Evolutionary conservation across 1,140 invertebrate genomes (phyloP).

Genomic region (Monomorium pharaonis): DNA sequence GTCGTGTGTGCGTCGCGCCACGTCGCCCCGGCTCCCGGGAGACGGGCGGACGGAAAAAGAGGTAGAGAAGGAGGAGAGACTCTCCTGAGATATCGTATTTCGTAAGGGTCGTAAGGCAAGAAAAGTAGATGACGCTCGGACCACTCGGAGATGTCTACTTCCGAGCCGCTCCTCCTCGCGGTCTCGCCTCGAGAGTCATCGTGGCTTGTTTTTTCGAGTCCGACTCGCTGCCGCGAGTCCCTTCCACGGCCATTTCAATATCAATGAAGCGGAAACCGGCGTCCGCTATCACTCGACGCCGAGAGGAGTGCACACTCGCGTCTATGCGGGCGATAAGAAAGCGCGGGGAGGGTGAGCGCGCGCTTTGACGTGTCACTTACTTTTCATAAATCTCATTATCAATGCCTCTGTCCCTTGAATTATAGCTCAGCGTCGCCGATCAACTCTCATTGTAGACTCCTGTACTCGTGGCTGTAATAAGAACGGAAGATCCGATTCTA

Average conservation of each 20-base stretch:
- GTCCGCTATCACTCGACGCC: slow-evolving; percentile 41
- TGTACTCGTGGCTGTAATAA: neutral
- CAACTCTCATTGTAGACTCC: neutral
- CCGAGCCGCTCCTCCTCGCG: slow-evolving; percentile 55
- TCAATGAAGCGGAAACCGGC: slow-evolving; percentile 62
- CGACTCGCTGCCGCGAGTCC: slow-evolving; percentile 36
- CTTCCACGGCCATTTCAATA: slow-evolving; percentile 66
- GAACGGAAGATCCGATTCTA: neutral
- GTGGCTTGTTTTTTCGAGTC: slow-evolving; percentile 68
- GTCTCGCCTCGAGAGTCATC: slow-evolving; percentile 63
- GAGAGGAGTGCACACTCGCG: neutral
- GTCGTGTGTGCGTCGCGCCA: neutral
- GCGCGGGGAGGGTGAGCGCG: neutral
- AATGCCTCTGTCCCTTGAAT: neutral
- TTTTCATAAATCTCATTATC: neutral
- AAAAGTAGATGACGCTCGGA: slow-evolving; percentile 59
- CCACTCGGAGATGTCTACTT: slow-evolving; percentile 63
- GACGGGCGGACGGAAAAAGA: neutral
- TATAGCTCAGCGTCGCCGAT: neutral
- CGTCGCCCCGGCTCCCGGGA: neutral
- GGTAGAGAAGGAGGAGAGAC: neutral
- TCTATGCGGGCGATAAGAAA: slow-evolving; percentile 40
- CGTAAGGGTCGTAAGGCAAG: slow-evolving; percentile 56
- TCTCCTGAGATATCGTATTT: slow-evolving; percentile 53
- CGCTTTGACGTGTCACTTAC: neutral